Conservation (phyloP, 2,888 invertebrate genomes). For the Abrostola tripartita region DNA sequence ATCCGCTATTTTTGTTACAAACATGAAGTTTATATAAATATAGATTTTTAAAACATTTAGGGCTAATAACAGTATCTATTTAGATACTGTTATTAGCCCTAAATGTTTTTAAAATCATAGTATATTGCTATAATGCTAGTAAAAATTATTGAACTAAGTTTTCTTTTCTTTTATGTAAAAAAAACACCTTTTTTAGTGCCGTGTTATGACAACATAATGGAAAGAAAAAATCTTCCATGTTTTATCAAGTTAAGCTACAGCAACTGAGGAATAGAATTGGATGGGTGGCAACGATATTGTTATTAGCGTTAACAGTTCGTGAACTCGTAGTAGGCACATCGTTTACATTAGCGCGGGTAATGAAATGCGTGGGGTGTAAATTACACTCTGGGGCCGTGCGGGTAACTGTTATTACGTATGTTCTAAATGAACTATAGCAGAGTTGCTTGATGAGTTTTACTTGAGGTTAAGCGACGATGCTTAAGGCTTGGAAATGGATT, state of each 20-base stretch:
- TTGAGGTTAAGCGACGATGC: not conserved
- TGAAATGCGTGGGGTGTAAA: constrained; percentile 73
- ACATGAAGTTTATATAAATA: no score
- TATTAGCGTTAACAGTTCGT: constrained; percentile 12
- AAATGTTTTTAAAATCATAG: no score
- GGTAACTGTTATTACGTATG: constrained; percentile 67
- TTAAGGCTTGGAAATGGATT: constrained; percentile 13
- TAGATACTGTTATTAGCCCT: no score
- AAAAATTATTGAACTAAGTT: no score
- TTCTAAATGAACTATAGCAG: constrained; percentile 22
- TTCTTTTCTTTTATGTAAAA: no score
- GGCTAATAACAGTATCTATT: no score
- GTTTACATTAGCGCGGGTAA: constrained; percentile 65
- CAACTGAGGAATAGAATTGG: not conserved
- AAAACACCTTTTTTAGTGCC: no score
- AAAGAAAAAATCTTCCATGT: not conserved
- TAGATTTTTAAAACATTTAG: no score
- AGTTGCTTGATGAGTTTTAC: constrained; percentile 2
- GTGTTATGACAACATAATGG: no score
- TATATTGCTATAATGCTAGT: no score
- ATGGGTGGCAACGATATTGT: no score
- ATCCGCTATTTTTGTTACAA: no score
- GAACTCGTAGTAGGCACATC: constrained; percentile 50
- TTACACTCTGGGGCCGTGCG: constrained; percentile 60
- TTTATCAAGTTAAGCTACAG: not conserved